Evolutionary conservation across 92 coral and sea anemone species (phyloP), one percentile per base, ranked within the genome.

Genomic region (Blastomussa wellsi): DNA sequence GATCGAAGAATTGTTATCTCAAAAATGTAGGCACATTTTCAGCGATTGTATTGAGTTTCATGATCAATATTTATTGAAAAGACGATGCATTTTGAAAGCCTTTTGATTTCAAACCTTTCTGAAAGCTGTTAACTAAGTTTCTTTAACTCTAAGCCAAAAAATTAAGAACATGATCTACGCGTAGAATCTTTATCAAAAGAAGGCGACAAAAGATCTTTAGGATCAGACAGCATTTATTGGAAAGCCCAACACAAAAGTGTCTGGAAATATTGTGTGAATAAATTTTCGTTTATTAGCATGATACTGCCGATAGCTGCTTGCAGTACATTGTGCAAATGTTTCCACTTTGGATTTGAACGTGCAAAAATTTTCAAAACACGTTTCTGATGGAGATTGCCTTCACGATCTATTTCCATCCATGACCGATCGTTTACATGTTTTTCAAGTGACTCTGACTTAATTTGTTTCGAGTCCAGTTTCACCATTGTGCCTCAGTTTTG

Each of bases 401-500:
- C 26, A 24, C 51, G 41, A 48, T 52, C 86, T 92, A 92, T 92
- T 92, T 94, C 83, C 55, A 82, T 88, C 93, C 35, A 68, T 94
- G 98, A 92, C 82, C 49, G 84, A 39, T 57, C 52, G 77, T 76
- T 82, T 74, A 41, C 80, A 60, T 70, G 74, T n/a, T 70, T 68
- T 72, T 70, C 33, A 85, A 82, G 60, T 22, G 88, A 29, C 78
- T 81, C 85, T 91, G 92, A 92, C 95, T 90, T 92, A 82, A 92
- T 88, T 49, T 86, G 80, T 64, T 59, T 69, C 88, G 84, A 76
- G 36, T 53, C 22, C 11, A 19, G 55, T 49, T 85, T 69, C 88
- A 69, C 57, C 78, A 38, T 85, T 47, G 33, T 57, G 66, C 65
- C 83, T 55, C 19, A 42, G 39, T 37, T 64, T 48, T 19, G 42